These are phyloP conservation scores for Lepus oiostolus DNA, from an alignment of 2,797 vertebrate species.

Conservation along the genomic window DNA sequence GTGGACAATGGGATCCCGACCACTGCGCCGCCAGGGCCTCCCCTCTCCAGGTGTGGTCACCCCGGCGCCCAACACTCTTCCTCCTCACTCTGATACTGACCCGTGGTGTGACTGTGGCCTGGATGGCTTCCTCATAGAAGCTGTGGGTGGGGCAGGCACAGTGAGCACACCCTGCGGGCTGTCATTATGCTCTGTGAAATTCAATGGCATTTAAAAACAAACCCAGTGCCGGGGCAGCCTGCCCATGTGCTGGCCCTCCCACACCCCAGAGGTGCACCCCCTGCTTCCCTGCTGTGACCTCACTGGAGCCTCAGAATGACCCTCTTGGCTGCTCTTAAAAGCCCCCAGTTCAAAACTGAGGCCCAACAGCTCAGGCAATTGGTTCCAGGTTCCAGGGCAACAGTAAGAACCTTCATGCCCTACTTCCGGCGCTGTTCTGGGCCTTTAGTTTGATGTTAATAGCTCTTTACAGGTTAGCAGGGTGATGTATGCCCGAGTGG, in stretches of 20 bases:
- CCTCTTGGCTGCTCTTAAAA: background rate
- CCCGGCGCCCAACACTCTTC: background rate
- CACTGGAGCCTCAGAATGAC: background rate
- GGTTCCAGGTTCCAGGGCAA: background rate
- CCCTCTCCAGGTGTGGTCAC: too few relatives aligned
- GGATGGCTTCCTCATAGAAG: background rate
- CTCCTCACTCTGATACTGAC: background rate
- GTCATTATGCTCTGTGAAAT: background rate
- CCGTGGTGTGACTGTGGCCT: background rate
- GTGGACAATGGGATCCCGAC: fast-evolving
- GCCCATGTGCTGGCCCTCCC: background rate
- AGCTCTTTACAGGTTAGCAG: background rate
- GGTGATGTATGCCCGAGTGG: background rate
- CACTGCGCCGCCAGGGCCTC: background rate
- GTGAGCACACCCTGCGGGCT: background rate
- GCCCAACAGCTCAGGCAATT: background rate
- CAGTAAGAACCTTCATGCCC: background rate
- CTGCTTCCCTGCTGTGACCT: background rate
- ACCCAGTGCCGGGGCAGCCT: background rate
- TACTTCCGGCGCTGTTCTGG: background rate
- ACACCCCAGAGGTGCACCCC: fast-evolving
- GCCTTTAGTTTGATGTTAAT: background rate
- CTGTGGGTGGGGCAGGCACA: background rate
- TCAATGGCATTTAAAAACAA: background rate
- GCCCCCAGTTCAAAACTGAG: background rate